Evolutionary conservation across 2,797 vertebrate genomes (phyloP).

Genomic region (Lagocephalus sceleratus): DNA sequence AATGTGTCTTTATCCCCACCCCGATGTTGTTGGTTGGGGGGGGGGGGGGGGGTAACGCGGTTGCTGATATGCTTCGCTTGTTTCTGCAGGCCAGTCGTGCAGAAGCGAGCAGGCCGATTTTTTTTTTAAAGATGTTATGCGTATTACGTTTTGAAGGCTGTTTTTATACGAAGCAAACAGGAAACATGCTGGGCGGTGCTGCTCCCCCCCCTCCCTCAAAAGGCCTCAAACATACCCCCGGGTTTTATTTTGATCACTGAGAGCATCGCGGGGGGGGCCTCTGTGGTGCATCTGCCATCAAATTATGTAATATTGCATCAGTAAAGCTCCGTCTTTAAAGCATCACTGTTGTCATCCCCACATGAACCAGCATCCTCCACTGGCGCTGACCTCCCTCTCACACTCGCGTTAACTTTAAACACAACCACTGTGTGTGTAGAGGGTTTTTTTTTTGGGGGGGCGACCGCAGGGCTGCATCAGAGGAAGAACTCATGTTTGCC

Average conservation of each 20-base stretch:
- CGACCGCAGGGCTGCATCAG: not conserved
- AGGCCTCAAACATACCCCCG: slow-evolving; percentile 9
- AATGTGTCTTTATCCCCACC: not conserved
- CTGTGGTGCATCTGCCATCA: slow-evolving; percentile 23
- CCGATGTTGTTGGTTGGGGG: not conserved
- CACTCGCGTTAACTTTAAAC: slow-evolving; percentile 16
- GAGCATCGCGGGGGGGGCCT: slow-evolving; percentile 8
- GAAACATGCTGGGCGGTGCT: no score
- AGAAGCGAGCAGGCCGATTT: not conserved
- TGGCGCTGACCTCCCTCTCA: slow-evolving; percentile 9
- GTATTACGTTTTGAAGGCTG: no score
- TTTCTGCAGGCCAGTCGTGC: slow-evolving; percentile 5
- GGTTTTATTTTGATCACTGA: slow-evolving; percentile 22
- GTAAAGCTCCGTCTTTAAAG: slow-evolving; percentile 26
- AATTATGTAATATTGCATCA: slow-evolving; percentile 59
- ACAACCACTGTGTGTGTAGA: not conserved
- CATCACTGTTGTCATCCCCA: slow-evolving; percentile 7
- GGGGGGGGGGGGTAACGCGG: not conserved
- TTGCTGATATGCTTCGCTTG: not conserved
- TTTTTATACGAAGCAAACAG: no score
- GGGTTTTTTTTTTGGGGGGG: no score
- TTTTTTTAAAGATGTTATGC: not conserved
- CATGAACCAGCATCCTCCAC: slow-evolving; percentile 2
- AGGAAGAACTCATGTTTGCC: slow-evolving; percentile 22
- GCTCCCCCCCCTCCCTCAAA: not conserved